Evolutionary conservation across 2,888 invertebrate species (phyloP).

Genomic region (Pristionchus fissidentatus): DNA sequence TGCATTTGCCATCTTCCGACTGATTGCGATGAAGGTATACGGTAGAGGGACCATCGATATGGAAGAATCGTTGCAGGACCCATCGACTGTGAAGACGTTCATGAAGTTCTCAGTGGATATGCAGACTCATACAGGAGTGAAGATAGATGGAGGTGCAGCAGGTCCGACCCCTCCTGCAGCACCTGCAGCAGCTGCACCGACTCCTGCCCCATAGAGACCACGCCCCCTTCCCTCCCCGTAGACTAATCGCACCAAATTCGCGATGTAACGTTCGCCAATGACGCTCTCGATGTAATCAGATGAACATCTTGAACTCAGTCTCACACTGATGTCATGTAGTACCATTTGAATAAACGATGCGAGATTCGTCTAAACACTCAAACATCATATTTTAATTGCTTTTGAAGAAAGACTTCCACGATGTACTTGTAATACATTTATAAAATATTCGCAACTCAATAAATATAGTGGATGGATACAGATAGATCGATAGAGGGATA

Average conservation of each 20-base stretch:
- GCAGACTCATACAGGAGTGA: slow-evolving; percentile 18
- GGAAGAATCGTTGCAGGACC: slow-evolving; percentile 6
- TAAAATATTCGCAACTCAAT: slow-evolving; percentile 4
- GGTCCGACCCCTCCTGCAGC: background rate
- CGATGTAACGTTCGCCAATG: too few species aligned
- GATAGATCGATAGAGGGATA: background rate
- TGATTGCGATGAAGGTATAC: slow-evolving; percentile 9
- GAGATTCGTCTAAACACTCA: too few species aligned
- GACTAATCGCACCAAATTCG: too few species aligned
- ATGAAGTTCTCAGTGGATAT: background rate
- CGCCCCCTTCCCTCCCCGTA: too few species aligned
- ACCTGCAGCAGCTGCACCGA: too few species aligned
- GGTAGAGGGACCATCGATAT: background rate
- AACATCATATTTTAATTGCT: too few species aligned
- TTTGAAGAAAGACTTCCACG: too few species aligned
- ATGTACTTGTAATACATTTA: slow-evolving; percentile 15
- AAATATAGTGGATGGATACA: slow-evolving; percentile 6
- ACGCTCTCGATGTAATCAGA: too few species aligned
- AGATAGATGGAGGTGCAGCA: background rate
- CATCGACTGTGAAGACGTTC: background rate
- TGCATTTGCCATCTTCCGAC: background rate
- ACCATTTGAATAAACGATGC: too few species aligned
- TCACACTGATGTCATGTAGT: too few species aligned
- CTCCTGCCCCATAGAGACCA: too few species aligned
- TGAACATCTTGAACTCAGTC: too few species aligned